A percentile compares a stretch with the other conserved stretches of the same genome.
Conservation (phyloP, 1,140 invertebrate species). For the Drosophila melanica region DNA sequence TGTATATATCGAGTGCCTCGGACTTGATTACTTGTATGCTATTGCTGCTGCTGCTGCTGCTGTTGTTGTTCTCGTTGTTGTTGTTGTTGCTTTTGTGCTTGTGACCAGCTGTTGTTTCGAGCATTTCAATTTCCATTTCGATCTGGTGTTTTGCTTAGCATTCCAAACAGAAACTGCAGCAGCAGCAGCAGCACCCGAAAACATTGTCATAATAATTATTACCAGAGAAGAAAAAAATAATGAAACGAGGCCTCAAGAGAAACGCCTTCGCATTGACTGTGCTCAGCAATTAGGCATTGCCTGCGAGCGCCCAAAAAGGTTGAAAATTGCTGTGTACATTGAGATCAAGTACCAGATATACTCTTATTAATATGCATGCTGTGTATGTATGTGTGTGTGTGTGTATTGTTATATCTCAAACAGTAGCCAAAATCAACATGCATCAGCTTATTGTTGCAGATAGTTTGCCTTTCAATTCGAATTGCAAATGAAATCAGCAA, state of each 20-base stretch:
- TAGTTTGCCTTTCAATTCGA: not conserved
- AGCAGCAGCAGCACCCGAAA: slow-evolving; percentile 33
- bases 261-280: slow-evolving; percentile 32
- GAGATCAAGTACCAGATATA: slow-evolving; percentile 28
- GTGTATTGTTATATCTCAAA: slow-evolving; percentile 17
- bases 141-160: slow-evolving; percentile 71
- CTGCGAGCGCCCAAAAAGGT: not conserved
- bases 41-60: not conserved
- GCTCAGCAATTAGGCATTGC: slow-evolving; percentile 59
- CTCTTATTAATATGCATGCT: slow-evolving; percentile 1
- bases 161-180: slow-evolving; percentile 41
- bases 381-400: not conserved
- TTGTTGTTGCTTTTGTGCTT: slow-evolving; percentile 32
- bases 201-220: slow-evolving; percentile 81
- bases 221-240: slow-evolving; percentile 14
- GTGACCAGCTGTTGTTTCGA: slow-evolving; percentile 61
- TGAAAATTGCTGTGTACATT: too few species aligned
- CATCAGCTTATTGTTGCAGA: slow-evolving; percentile 12
- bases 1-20: slow-evolving; percentile 31
- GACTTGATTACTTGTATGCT: slow-evolving; percentile 49
- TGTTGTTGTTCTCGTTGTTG: not conserved
- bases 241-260: slow-evolving; percentile 52
- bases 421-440: slow-evolving; percentile 41
- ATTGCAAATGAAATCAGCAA: slow-evolving; percentile 6
- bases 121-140: slow-evolving; percentile 45